Base-by-base conservation (phyloP, 2,888 invertebrate species). In the Balanococcus diminutus region DNA sequence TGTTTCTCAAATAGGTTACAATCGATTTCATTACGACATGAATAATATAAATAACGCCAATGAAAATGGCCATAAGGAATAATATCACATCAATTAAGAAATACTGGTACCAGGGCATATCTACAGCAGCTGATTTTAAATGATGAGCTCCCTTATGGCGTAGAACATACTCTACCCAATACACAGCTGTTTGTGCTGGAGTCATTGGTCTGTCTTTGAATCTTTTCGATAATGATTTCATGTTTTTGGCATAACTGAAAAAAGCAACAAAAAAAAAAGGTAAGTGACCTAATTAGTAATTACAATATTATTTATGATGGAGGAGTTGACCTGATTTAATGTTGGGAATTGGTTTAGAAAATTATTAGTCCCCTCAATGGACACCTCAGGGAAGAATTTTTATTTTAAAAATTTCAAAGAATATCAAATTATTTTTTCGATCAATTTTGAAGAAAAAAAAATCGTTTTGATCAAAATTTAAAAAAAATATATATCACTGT, bases 101-200 rank as follows among this genome's bases (percentile, higher is more conserved):
- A 79, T 88, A 88, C 72, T 88, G 88, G 79, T 89, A 88, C 86
- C 87, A 88, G 25, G 88, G 87, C 75, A 89, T 79, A 25, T 88
- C 86, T 32, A 88, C 86, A 1, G 89, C 88, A 2, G 88, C 86
- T n/a, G 88, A 87, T 32, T 87, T 87, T 31, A 89, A 86, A 81
- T 89, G 88, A 6, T 51, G 28, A 4, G 89, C 88, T 42, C 89
- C 89, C 81, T 88, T 88, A 81, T 89, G 88, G 25, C 88, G 86
- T 11, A 88, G 86, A 22, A 89, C 88, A 83, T 88, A 89, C 42
- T 88, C 88, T 11, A 87, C 87, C 87, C 88, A 88, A 86, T 87
- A 88, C 14, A 88, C 87, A 67, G 88, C 89, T n/a, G 86, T 82
- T 2, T 89, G 88, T 14, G 88, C 67, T 16, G 88, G 86, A 16